Percentiles rank a stretch among this genome's conserved stretches.
These are phyloP conservation scores for Lycaena phlaeas DNA, from an alignment of 2,888 invertebrate genomes.

Conservation along the genomic window DNA sequence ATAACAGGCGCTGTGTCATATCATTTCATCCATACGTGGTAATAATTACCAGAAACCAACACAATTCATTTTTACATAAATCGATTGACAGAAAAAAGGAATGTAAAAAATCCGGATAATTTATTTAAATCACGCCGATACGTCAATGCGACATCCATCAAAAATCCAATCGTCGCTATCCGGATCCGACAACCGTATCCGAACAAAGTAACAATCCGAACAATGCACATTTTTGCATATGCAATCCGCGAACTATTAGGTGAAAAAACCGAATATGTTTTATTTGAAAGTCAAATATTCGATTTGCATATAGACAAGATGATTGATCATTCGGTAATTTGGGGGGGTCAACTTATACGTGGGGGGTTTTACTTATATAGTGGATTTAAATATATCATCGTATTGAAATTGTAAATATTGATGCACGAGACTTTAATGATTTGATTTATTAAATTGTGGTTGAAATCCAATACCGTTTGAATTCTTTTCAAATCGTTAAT, in stretches of 20 bases:
- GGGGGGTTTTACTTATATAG: background rate
- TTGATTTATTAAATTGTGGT: no score
- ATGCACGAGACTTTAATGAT: no score
- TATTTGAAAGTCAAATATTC: conserved; percentile 65
- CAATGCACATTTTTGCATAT: conserved; percentile 45
- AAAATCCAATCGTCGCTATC: conserved; percentile 38
- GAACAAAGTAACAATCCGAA: conserved; percentile 22
- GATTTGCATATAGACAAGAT: conserved; percentile 69
- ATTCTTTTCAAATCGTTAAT: no score
- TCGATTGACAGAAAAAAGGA: background rate
- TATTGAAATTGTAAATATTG: no score
- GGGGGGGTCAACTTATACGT: conserved; percentile 4
- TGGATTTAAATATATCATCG: no score
- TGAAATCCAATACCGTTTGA: no score
- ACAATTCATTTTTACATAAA: no score
- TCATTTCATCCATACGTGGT: no score
- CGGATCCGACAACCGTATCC: conserved; percentile 26
- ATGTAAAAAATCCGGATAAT: background rate
- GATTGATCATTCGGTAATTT: conserved; percentile 38
- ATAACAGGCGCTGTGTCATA: no score
- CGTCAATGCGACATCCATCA: conserved; percentile 42
- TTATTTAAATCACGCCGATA: conserved; percentile 11
- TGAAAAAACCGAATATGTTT: conserved; percentile 50
- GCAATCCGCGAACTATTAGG: conserved; percentile 50
- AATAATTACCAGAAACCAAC: background rate